phyloP scores from a whole-genome alignment of 2,113 vertebrate genomes.

The Thalassarche chlororhynchos region DNA sequence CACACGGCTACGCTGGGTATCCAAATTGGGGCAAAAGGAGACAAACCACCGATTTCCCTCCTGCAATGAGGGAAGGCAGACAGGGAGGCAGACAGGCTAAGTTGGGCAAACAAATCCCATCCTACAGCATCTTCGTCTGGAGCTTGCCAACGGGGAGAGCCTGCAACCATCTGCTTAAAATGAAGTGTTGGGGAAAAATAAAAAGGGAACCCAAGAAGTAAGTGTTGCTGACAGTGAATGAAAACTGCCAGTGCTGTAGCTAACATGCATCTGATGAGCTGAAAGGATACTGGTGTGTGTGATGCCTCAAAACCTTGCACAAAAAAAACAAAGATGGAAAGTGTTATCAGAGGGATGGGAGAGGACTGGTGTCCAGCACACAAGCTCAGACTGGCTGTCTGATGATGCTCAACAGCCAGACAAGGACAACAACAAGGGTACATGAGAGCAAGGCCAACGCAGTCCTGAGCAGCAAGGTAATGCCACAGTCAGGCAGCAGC shows the following conservation, averaged over 20 bases:
- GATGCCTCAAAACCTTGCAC: neutral
- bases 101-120: neutral
- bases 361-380: neutral
- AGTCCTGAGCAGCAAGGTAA: neutral
- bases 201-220: neutral
- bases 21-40: neutral
- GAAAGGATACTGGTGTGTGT: neutral
- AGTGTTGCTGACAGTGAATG: neutral
- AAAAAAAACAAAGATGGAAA: neutral
- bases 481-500: neutral
- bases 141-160: neutral
- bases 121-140: neutral
- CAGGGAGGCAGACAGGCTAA: neutral
- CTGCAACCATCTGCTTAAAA: neutral
- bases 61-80: neutral
- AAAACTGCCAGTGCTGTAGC: neutral
- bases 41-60: neutral
- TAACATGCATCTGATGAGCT: neutral
- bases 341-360: neutral
- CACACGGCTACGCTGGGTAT: accelerated
- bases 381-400: neutral
- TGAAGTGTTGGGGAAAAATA: neutral
- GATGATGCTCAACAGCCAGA: neutral
- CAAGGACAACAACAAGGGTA: neutral
- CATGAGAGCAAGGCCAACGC: neutral